Conservation (phyloP, 2,888 invertebrate genomes). For the Protophormia terraenovae region DNA sequence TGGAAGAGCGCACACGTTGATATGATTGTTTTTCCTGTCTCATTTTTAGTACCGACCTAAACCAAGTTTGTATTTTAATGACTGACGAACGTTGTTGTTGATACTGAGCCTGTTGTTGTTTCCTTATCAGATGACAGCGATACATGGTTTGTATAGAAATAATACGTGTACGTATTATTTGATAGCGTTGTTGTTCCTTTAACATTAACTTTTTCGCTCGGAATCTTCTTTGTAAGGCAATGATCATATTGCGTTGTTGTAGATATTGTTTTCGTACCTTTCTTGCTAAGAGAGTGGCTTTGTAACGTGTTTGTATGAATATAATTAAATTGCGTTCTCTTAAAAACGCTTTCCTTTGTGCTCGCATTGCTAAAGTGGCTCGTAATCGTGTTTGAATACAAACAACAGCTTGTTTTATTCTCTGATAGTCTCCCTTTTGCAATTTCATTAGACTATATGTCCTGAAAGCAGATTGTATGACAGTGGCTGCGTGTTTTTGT, state of each 20-base stretch:
- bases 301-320: conserved; percentile 75
- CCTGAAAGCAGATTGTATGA: conserved; percentile 48
- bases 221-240: conserved; percentile 76
- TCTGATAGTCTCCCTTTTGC: conserved; percentile 27
- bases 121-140: conserved; percentile 73
- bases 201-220: conserved; percentile 75
- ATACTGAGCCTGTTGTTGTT: conserved; percentile 62
- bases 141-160: conserved; percentile 79
- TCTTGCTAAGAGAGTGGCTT: conserved; percentile 72
- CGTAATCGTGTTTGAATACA: conserved; percentile 76
- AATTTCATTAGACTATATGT: conserved; percentile 41
- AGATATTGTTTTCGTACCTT: conserved; percentile 73
- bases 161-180: conserved; percentile 43
- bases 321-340: conserved; percentile 71
- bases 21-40: conserved; percentile 67
- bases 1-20: conserved; percentile 69
- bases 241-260: conserved; percentile 72
- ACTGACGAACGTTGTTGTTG: conserved; percentile 55
- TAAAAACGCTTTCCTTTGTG: conserved; percentile 73
- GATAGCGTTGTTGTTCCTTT: conserved; percentile 68
- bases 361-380: conserved; percentile 76
- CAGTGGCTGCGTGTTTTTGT: conserved; percentile 66
- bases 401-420: conserved; percentile 47
- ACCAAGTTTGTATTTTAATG: conserved; percentile 75
- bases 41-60: conserved; percentile 76